Percentiles rank a stretch among this genome's conserved stretches.
Evolutionary conservation across 2,888 invertebrate genomes (phyloP).

Genomic region (Siphlonurus alternatus): DNA sequence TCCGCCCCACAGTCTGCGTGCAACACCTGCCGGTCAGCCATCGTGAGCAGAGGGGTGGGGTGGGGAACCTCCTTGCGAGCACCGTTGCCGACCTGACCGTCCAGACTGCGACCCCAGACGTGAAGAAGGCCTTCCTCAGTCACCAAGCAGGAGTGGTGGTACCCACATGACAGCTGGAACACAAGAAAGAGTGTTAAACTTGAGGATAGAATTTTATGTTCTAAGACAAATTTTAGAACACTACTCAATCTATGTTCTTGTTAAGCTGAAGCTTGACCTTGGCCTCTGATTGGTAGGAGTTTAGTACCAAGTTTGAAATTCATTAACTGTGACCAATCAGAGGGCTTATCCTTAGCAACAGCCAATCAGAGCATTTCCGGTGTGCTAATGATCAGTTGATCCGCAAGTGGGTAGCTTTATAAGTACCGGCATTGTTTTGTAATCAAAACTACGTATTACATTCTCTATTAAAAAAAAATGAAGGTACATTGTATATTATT

Average conservation of each 20-base stretch:
- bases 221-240: not conserved
- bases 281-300: too few species aligned
- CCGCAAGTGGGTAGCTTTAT: too few species aligned
- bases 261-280: too few species aligned
- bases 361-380: too few species aligned
- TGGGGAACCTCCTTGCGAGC: slow-evolving; percentile 28
- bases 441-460: too few species aligned
- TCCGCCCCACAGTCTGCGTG: slow-evolving; percentile 55
- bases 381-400: too few species aligned
- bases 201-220: slow-evolving; percentile 6
- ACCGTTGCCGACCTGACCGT: slow-evolving; percentile 73
- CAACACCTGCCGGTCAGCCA: slow-evolving; percentile 9
- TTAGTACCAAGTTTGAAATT: too few species aligned
- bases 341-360: too few species aligned
- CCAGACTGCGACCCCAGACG: slow-evolving; percentile 77
- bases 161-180: slow-evolving; percentile 40
- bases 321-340: too few species aligned
- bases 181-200: slow-evolving; percentile 8
- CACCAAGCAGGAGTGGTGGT: slow-evolving; percentile 64
- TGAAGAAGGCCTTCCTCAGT: slow-evolving; percentile 54
- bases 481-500: too few species aligned
- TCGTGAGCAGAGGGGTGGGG: slow-evolving; percentile 12
- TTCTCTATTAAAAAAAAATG: too few species aligned
- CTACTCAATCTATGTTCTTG: slow-evolving; percentile 5
- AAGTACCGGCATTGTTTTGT: too few species aligned